A percentile compares a stretch with the other conserved stretches of the same genome.
Conservation (phyloP, 2,113 vertebrate species). For the Microcebus griseorufus region DNA sequence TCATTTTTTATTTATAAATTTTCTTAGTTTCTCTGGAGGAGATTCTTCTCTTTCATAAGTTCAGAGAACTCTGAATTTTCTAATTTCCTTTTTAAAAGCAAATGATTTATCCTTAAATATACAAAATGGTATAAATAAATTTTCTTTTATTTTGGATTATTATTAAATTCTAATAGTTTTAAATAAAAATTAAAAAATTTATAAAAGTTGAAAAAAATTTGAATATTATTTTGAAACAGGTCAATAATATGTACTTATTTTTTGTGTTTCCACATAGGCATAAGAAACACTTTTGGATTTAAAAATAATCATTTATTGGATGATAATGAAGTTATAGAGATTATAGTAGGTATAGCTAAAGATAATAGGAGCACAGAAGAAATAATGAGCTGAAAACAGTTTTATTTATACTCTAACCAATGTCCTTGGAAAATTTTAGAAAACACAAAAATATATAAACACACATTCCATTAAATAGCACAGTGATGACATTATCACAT, state of each 20-base stretch:
- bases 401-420: neutral
- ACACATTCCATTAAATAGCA: neutral
- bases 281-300: neutral
- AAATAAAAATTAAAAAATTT: neutral
- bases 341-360: neutral
- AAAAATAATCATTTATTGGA: neutral
- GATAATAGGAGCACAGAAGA: neutral
- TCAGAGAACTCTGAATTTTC: neutral
- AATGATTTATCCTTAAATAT: neutral
- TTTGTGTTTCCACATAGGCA: neutral
- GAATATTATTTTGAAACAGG: neutral
- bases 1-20: conserved; percentile 8
- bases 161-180: neutral
- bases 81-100: conserved; percentile 1
- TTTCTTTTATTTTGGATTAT: neutral
- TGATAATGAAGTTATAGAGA: neutral
- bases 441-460: neutral
- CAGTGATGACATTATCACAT: neutral
- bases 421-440: neutral
- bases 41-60: neutral
- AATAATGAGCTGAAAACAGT: neutral
- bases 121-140: neutral
- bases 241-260: neutral
- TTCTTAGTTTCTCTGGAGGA: neutral
- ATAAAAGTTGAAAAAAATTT: neutral